Evolutionary conservation across 2,797 vertebrate species (phyloP), one percentile per base, ranked within the genome.

Genomic region (Falco rusticolus): DNA sequence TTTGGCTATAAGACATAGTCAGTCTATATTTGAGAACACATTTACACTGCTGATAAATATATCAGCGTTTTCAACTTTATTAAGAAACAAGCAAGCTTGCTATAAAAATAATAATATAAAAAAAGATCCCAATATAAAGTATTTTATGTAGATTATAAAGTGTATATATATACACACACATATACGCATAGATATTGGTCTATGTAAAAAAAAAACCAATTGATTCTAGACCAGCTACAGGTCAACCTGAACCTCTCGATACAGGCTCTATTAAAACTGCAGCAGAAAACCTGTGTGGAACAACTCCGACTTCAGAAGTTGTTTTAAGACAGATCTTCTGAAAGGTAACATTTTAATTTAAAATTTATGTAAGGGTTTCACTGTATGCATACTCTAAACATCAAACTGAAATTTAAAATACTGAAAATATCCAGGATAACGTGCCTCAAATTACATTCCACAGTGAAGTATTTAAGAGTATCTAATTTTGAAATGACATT

Each of bases 131-230:
- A 24, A 31, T 47, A 45, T 19, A 3, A 81, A 68, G 5, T 6
- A 3, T 4, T 26, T 10, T 51, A 19, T 10, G 8, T 12, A 8
- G 11, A 50, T 56, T 59, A 70, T 70, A 84, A 72, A 18, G 19
- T 16, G 13, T 5, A 34, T 2, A 11, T 7, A 31, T 7, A 68
- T 1, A 47, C 1, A 34, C 5, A 33, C 2, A 28, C 2, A 26
- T 3, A 51, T 5, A 39, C 2, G 4, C 16, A 28, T 8, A 10
- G 2, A n/a, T 16, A 50, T 11, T 18, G 9, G 26, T 50, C 18
- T 34, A 80, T 16, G 20, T 47, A 82, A 39, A 90, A 93, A 34
- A 56, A 34, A 69, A 34, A 66, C 10, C 6, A 53, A 45, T 22
- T 74, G 34, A 43, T 57, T 79, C n/a, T n/a, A 93, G 31, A 45